Base-by-base conservation (phyloP, 1,140 invertebrate genomes). In the Drosophila ambigua region DNA sequence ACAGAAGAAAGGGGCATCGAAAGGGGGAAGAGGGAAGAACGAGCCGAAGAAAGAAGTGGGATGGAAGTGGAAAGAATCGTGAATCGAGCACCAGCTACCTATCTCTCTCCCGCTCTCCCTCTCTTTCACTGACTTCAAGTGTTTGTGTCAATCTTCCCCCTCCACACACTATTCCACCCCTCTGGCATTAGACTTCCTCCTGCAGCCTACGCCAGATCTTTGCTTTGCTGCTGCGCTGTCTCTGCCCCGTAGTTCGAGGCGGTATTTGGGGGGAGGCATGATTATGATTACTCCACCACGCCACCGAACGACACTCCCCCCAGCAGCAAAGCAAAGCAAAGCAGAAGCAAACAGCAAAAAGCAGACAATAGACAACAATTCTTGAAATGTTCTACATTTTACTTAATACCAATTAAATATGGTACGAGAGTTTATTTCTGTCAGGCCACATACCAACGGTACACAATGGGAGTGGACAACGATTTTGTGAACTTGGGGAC, bases 401-500 rank as follows among this genome's bases (percentile, higher is more conserved):
- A 69, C 66, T 58, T 69, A 69, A 69, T 69, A 69, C 66, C 66
- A 69, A 69, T 69, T 68, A 69, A 68, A 50, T 49, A 13, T 39
- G 4, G 35, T 39, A 39, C 35, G 35, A 13, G 35, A 13, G 35
- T 39, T 39, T 39, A 39, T 13, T 39, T 39, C 35, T 39, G 24
- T 31, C 3, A 57, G 68, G 54, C 41, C 52, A 20, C 66, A 57
- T 23, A 35, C 26, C 44, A 68, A 68, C 63, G 50, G 63, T 35
- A 64, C 64, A 46, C 28, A 11, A 23, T 41, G 20, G 31, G 13
- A 43, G 54, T 15, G 49, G 46, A 50, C 44, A 49, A 16, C 3
- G 16, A 59, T 44, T 44, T 8, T 20, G 20, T 20, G 1, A 15
- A 24, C 2, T 9, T 2, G 23, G 4, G 23, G 23, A 1, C n/a